Evolutionary conservation across 2,797 vertebrate genomes (phyloP), one percentile per base, ranked within the genome.

Genomic region (Chaetophractus vellerosus): DNA sequence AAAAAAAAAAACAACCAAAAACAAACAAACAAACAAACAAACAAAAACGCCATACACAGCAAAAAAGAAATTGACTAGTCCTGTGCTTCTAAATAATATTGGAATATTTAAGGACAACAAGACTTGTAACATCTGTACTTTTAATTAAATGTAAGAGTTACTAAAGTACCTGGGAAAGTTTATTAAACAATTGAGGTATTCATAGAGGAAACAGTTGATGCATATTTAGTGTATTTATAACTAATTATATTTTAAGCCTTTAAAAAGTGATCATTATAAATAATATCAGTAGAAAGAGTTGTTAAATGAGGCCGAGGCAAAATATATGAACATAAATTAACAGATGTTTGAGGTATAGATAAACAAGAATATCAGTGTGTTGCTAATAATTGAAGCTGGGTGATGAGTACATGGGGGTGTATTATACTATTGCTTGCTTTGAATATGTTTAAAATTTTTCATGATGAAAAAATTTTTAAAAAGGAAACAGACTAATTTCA

Each of bases 401-500:
- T 88, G 63, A 88, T 74, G 18, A 36, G 36, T 59, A 88, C 3
- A 64, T 59, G 63, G 7, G 6, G 18, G 18, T 45, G 52, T 18
- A 18, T 52, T 45, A 45, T 45, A 45, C 45, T 45, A 8, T 52
- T 18, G 52, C 18, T 52, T 66, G 80, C 11, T 86, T 90, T 72
- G 64, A 88, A 83, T 94, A 91, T 90, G 71, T 9, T 96, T 78
- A 33, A 96, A 96, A 93, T 90, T 93, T 89, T 96, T 68, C 83
- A 92, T 85, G 48, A 94, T 61, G n/a, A 45, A 74, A 50, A 92
- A 88, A 9, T 45, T 45, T 45, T 93, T 72, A 96, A 93, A 97
- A 94, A 66, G 64, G 68, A 96, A 95, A 82, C 21, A 79, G 66
- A 96, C 94, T 84, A 96, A 97, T 97, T 97, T 96, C 80, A 97